These are phyloP conservation scores for Nomada ferruginata DNA, from an alignment of 2,888 invertebrate genomes.

Conservation along the genomic window DNA sequence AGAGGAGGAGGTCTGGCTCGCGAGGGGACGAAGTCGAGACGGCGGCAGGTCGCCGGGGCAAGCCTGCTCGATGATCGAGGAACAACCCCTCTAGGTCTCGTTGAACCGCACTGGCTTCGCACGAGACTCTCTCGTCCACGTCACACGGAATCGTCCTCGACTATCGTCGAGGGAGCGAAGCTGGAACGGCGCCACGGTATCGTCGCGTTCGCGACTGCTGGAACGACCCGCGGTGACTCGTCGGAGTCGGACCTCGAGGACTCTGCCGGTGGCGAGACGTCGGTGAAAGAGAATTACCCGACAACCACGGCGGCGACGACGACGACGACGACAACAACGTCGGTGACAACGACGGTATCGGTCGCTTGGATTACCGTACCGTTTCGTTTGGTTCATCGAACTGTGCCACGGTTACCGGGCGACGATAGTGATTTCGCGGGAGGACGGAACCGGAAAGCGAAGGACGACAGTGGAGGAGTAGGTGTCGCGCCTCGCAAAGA, in stretches of 20 bases:
- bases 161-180: conserved; percentile 19
- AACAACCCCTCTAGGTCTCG: conserved; percentile 25
- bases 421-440: conserved; percentile 14
- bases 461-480: conserved; percentile 34
- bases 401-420: conserved; percentile 38
- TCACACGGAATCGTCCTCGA: conserved; percentile 21
- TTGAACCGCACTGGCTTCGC: conserved; percentile 39
- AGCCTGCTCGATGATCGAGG: conserved; percentile 40
- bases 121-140: conserved; percentile 33
- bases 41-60: conserved; percentile 32
- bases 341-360: conserved; percentile 50
- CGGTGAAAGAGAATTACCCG: conserved; percentile 23
- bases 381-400: conserved; percentile 35
- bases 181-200: conserved; percentile 12
- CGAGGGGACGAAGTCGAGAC: conserved; percentile 54
- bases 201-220: conserved; percentile 16
- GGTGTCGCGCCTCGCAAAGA: conserved; percentile 48
- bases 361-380: conserved; percentile 38
- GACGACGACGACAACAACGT: conserved; percentile 29
- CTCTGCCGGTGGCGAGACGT: neutral
- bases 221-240: conserved; percentile 5
- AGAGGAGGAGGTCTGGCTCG: conserved; percentile 54
- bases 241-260: conserved; percentile 31
- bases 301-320: conserved; percentile 44
- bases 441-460: conserved; percentile 23